Conservation (phyloP, 1,140 invertebrate species). For the Chymomyza costata region DNA sequence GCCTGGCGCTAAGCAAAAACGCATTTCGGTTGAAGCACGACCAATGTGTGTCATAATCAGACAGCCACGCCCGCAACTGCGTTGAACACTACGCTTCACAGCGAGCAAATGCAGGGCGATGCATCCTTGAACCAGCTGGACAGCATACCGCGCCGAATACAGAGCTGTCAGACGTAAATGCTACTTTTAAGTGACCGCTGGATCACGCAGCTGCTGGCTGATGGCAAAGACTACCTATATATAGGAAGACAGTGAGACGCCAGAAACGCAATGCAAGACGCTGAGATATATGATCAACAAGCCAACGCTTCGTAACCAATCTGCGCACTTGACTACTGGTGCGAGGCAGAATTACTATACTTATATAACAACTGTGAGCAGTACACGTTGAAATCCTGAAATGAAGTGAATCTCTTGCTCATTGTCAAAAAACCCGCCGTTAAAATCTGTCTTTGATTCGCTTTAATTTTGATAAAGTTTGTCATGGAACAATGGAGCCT, state of each 20-base stretch:
- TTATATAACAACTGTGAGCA: slow-evolving; percentile 36
- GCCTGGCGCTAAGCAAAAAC: slow-evolving; percentile 58
- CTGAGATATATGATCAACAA: slow-evolving; percentile 51
- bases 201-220: slow-evolving; percentile 42
- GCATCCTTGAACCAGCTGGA: slow-evolving; percentile 63
- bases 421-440: slow-evolving; percentile 43
- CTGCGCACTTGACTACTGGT: slow-evolving; percentile 52
- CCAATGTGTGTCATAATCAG: slow-evolving; percentile 9
- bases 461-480: slow-evolving; percentile 33
- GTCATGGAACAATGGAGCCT: slow-evolving; percentile 49
- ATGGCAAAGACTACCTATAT: slow-evolving; percentile 54
- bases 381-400: slow-evolving; percentile 40
- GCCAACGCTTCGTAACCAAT: slow-evolving; percentile 47
- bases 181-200: slow-evolving; percentile 45
- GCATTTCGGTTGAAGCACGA: slow-evolving; percentile 59
- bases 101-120: slow-evolving; percentile 67
- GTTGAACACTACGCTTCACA: slow-evolving; percentile 14
- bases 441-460: slow-evolving; percentile 23
- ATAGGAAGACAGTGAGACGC: slow-evolving; percentile 26
- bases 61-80: too few relatives aligned
- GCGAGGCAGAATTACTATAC: slow-evolving; percentile 28
- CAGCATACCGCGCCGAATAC: slow-evolving; percentile 37
- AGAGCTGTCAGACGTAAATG: slow-evolving; percentile 21
- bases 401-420: slow-evolving; percentile 59
- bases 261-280: slow-evolving; percentile 41